phyloP scores from a whole-genome alignment of 2,888 invertebrate genomes.

The Andrena bicolor region DNA sequence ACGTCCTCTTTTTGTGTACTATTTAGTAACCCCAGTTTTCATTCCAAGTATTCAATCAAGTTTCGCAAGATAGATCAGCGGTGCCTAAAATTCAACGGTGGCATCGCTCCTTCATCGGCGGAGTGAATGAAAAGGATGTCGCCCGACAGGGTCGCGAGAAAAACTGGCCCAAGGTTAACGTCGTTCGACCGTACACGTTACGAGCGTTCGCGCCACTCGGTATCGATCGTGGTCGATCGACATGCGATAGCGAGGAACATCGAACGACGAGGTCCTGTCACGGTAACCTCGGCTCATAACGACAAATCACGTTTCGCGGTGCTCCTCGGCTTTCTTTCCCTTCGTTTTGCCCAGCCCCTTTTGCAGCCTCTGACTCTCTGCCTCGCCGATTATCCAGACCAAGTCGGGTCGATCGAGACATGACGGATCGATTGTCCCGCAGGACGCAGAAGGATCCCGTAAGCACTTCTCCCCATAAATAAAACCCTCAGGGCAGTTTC shows the following conservation, averaged over 20 bases:
- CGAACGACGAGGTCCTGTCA: conserved; percentile 53
- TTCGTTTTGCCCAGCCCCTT: neutral
- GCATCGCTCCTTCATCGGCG: conserved; percentile 13
- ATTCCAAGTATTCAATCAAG: neutral
- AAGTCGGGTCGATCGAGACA: conserved; percentile 39
- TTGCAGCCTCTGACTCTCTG: neutral
- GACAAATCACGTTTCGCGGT: conserved; percentile 52
- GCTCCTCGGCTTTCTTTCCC: neutral
- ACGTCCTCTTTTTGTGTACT: too few species aligned
- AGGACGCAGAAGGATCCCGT: conserved; percentile 7
- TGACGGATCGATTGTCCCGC: conserved; percentile 41
- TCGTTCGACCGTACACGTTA: conserved; percentile 37
- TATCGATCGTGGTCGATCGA: conserved; percentile 54
- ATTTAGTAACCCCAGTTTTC: too few species aligned
- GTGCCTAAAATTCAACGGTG: neutral
- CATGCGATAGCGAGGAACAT: conserved; percentile 62
- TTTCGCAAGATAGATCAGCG: neutral
- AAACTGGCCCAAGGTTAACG: conserved; percentile 60
- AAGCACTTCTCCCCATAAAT: conserved; percentile 35
- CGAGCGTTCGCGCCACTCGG: conserved; percentile 25
- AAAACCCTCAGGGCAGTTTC: neutral
- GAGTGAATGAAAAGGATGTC: conserved; percentile 52
- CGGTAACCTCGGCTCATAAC: conserved; percentile 44
- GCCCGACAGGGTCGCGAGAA: conserved; percentile 29
- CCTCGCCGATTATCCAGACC: conserved; percentile 25